Evolutionary conservation across 1,140 invertebrate species (phyloP), one percentile per base, ranked within the genome.

Genomic region (Amyelois transitella): DNA sequence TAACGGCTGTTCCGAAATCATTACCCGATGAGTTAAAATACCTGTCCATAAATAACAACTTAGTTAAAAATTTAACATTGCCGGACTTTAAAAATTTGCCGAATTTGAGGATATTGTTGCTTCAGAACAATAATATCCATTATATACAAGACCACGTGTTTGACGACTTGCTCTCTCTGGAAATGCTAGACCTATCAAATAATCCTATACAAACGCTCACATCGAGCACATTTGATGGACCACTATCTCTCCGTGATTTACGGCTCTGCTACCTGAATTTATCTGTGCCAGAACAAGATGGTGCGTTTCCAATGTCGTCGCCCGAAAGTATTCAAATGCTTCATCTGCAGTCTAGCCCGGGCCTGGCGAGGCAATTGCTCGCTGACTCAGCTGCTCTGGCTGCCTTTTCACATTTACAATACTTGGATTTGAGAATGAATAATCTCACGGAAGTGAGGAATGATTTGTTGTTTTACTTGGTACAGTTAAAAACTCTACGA

Each of bases 121-220:
- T 96, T 28, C 91, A 91, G 69, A 89, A 91, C 62, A 96, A 94
- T 82, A 72, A 89, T 60, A 94, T 95, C 56, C 77, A 64, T n/a
- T 84, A 84, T 25, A 91, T 95, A 53, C 90, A 92, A 70, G 91
- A 92, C 32, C 92, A 91, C 21, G 90, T 91, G 2, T 93, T 96
- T 75, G 90, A 90, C 60, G 91, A 93, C 73, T 76, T 95, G 54
- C 70, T 88, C 6, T 88, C 89, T 8, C 88, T 97, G 6, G 89
- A 91, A 66, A 91, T 91, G 53, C 88, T 97, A 48, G 94, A 95
- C 86, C 77, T 96, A 64, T 96, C 95, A 4, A 90, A 92, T 72
- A 96, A 96, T 86, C 93, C 94, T 6, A 87, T 96, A 58, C 91
- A 91, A 73, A 79, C 88, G 53, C 85, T 96, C 43, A 89, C 91